A percentile compares a stretch with the other conserved stretches of the same genome.
Conservation (phyloP, 2,113 vertebrate species). For the Gallinago media region DNA sequence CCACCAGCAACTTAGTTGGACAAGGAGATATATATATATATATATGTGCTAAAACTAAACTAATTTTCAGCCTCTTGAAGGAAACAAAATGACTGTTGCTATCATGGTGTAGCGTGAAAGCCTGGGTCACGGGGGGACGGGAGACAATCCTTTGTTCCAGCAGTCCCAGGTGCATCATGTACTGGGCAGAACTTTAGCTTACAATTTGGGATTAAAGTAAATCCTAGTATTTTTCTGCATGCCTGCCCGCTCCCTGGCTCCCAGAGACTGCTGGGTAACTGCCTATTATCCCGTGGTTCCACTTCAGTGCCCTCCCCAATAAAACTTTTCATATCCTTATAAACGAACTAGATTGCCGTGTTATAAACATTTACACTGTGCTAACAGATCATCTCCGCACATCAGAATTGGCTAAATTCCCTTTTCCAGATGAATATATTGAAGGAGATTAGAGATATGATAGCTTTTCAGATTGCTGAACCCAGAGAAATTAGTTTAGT, state of each 20-base stretch:
- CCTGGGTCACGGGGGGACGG: conserved; percentile 17
- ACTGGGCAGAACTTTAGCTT: conserved; percentile 77
- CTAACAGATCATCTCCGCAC: conserved; percentile 99
- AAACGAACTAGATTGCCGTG: conserved; percentile 99
- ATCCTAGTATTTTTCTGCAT: conserved; percentile 98
- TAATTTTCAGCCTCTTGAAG: conserved; percentile 46
- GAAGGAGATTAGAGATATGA: conserved; percentile 99
- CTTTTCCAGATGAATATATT: conserved; percentile 99
- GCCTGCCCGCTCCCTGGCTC: conserved; percentile 95
- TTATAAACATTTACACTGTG: conserved; percentile 99
- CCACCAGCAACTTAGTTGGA: not conserved
- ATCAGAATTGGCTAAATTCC: conserved; percentile 99
- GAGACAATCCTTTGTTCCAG: conserved; percentile 73
- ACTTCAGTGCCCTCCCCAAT: conserved; percentile 99
- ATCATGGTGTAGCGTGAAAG: conserved; percentile 46
- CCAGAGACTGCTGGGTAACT: conserved; percentile 99
- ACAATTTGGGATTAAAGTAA: conserved; percentile 96
- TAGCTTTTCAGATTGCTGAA: conserved; percentile 99
- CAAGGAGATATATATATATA: not conserved
- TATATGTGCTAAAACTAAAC: not conserved
- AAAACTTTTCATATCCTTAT: conserved; percentile 99
- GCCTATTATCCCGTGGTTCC: conserved; percentile 99
- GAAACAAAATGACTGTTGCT: conserved; percentile 64
- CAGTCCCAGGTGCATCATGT: conserved; percentile 78
- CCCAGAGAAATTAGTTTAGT: conserved; percentile 99